Evolutionary conservation across 2,797 vertebrate genomes (phyloP), one percentile per base, ranked within the genome.

Genomic region (Sandelia bainsii): DNA sequence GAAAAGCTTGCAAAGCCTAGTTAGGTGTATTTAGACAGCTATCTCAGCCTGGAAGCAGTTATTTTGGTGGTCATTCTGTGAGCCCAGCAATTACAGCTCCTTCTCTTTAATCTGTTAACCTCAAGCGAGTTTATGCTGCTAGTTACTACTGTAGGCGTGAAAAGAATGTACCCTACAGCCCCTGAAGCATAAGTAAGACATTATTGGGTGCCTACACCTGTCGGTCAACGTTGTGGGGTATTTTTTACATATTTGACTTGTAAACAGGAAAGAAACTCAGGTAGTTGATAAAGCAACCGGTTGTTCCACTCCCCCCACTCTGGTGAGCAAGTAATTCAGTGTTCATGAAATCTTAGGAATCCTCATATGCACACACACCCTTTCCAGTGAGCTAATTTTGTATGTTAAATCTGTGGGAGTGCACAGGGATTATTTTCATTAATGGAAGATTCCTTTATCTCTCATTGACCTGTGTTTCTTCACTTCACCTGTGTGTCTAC

Each of bases 11-110:
- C 20, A 80, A 75, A 86, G 78, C 61, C 49, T 19, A 73, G 50
- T 81, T 78, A 58, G 60, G 23, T 74, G 42, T 81, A 74, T 85
- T 80, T 69, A 69, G 49, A 51, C 27, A 8, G 50, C 25, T 42
- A 13, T 69, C 63, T 72, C 5, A n/a, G 45, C 4, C 16, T 58
- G 11, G n/a, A 48, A 68, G 5, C 20, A 7, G 34, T 72, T 60
- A 48, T 2, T 25, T 32, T 76, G 32, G 70, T 48, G 29, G 32
- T 50, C 5, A 63, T 60, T 46, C 17, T 46, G 39, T 52, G 25
- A 62, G 23, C 23, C 4, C 44, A 50, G 37, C 32, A 60, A 20
- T 72, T 72, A 49, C 23, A 34, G 27, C 19, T 58, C 22, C 48
- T 54, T 75, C 39, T 0, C 5, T 32, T 57, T 49, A 57, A 71